A percentile compares a stretch with the other conserved stretches of the same genome.
phyloP scores from a whole-genome alignment of 2,888 invertebrate species.

The Xylota segnis region DNA sequence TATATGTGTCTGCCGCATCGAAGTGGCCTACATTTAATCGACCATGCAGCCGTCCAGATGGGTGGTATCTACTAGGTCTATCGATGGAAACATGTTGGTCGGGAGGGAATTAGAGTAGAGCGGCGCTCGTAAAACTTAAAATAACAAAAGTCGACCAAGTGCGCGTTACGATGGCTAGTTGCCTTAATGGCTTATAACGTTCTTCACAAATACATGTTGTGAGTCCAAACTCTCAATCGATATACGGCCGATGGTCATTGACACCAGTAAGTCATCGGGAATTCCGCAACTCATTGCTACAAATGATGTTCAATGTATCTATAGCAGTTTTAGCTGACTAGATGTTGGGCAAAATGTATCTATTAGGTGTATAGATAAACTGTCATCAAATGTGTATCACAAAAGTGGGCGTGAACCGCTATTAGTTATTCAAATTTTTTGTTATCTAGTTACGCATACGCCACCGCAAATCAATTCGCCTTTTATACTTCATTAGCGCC shows the following conservation, averaged over 20 bases:
- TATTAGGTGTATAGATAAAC: too few relatives aligned
- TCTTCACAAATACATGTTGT: not conserved
- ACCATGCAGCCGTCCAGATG: constrained; percentile 47
- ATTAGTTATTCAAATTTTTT: too few relatives aligned
- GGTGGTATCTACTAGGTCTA: constrained; percentile 17
- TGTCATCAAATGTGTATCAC: too few relatives aligned
- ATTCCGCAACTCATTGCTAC: not conserved
- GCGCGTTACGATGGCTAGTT: not conserved
- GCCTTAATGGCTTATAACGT: not conserved
- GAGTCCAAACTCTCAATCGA: not conserved
- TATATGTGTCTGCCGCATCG: constrained; percentile 48
- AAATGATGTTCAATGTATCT: not conserved
- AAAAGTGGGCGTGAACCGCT: too few relatives aligned
- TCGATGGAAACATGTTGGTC: not conserved
- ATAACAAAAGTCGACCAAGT: constrained; percentile 7
- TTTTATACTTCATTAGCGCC: too few relatives aligned
- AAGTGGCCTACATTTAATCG: constrained; percentile 54
- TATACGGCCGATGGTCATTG: not conserved
- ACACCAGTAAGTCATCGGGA: not conserved
- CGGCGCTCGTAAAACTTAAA: not conserved
- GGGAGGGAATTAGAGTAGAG: not conserved
- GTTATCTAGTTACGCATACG: too few relatives aligned
- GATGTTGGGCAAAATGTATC: too few relatives aligned
- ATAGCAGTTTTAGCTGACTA: not conserved
- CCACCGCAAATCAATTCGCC: too few relatives aligned